phyloP scores from a whole-genome alignment of 2,888 invertebrate genomes.

The Eretmocerus hayati region DNA sequence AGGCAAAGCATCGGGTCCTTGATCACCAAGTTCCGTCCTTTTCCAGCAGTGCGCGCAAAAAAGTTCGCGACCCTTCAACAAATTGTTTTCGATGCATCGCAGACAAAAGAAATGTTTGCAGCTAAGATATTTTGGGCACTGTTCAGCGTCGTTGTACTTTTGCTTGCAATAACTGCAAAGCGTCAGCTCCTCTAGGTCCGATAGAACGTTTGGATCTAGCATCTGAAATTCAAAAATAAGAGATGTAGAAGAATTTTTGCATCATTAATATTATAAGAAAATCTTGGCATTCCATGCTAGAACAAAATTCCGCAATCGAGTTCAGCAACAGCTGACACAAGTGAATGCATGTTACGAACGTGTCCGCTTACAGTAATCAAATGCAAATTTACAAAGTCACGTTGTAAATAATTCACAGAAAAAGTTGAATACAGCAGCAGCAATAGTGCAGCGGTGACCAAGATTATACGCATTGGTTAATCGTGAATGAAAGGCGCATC shows the following conservation, averaged over 20 bases:
- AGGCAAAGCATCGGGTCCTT: conserved; percentile 61
- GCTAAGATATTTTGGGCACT: conserved; percentile 64
- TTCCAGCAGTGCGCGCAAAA: conserved; percentile 71
- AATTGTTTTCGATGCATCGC: conserved; percentile 62
- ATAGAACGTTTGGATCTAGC: conserved; percentile 57
- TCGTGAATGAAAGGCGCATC: too few species aligned
- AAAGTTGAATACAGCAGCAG: too few species aligned
- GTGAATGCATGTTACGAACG: too few species aligned
- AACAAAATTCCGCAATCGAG: not conserved
- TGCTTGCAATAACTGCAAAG: conserved; percentile 69
- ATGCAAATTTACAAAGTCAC: too few species aligned
- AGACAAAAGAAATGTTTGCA: conserved; percentile 75
- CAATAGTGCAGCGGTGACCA: too few species aligned
- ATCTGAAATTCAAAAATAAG: too few species aligned
- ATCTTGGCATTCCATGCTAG: too few species aligned
- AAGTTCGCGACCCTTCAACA: conserved; percentile 62
- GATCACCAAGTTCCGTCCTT: conserved; percentile 61
- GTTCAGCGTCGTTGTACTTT: conserved; percentile 66
- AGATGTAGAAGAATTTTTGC: too few species aligned
- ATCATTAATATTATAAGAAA: too few species aligned
- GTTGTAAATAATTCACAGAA: not conserved
- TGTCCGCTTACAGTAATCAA: too few species aligned
- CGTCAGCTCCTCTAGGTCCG: conserved; percentile 67
- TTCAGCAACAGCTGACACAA: not conserved
- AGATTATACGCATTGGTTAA: too few species aligned